phyloP scores from a whole-genome alignment of 2,797 vertebrate genomes.

The Cuculus canorus region DNA sequence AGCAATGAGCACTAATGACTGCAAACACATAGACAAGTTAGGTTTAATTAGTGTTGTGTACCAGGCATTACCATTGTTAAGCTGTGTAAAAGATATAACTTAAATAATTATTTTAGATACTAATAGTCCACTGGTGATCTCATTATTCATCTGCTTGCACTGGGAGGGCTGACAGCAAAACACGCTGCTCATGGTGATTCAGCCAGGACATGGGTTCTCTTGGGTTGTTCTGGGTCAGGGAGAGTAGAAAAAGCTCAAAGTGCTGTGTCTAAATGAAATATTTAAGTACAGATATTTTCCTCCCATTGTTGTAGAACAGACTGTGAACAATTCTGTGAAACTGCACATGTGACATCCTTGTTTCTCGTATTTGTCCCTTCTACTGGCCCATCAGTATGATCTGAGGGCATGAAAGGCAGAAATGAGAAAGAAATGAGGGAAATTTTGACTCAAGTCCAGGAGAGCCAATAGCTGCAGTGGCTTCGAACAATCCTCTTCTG shows the following conservation, averaged over 20 bases:
- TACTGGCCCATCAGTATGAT: background rate
- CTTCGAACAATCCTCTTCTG: background rate
- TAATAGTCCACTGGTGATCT: background rate
- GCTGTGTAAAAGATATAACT: background rate
- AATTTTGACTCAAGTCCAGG: background rate
- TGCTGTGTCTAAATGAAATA: background rate
- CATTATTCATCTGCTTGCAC: fast-evolving
- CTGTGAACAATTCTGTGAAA: background rate
- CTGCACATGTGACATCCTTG: fast-evolving
- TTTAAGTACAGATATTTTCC: background rate
- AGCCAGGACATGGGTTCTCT: fast-evolving
- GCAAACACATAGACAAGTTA: background rate
- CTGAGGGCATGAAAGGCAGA: background rate
- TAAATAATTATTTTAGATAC: background rate
- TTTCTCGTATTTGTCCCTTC: fast-evolving
- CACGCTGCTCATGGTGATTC: fast-evolving
- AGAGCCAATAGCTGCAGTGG: background rate
- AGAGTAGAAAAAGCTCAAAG: background rate
- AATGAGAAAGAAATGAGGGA: background rate
- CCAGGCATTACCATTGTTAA: background rate
- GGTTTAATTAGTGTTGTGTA: background rate
- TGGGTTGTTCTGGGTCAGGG: background rate
- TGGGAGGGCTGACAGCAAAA: background rate
- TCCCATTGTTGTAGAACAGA: background rate
- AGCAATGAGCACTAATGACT: background rate